phyloP scores from a whole-genome alignment of 2,113 vertebrate genomes.

The Cebidichthys violaceus region DNA sequence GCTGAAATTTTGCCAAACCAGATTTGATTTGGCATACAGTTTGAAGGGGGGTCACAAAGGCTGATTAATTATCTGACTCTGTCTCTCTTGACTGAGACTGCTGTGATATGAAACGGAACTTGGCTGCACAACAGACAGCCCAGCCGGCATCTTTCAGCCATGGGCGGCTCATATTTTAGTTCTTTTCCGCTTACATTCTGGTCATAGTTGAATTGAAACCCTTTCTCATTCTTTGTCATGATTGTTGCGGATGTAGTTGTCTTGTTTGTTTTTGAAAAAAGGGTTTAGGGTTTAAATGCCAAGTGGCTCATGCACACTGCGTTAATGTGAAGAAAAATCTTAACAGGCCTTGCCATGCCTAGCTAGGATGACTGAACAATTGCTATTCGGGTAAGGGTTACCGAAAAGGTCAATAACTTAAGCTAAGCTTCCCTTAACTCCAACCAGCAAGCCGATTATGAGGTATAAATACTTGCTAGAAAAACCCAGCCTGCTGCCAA shows the following conservation, averaged over 20 bases:
- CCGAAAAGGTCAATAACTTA: not conserved
- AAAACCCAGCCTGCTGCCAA: not conserved
- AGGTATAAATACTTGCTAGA: not conserved
- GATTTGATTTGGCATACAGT: too few relatives aligned
- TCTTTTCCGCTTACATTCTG: not conserved
- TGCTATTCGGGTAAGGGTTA: not conserved
- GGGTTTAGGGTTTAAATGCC: not conserved
- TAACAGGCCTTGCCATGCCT: not conserved
- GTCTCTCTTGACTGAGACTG: not conserved
- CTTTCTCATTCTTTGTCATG: not conserved
- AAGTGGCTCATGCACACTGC: not conserved
- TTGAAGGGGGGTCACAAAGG: too few relatives aligned
- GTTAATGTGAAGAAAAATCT: not conserved
- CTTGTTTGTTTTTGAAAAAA: not conserved
- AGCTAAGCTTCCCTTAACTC: not conserved
- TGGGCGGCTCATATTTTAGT: too few relatives aligned
- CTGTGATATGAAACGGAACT: not conserved
- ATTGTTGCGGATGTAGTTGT: not conserved
- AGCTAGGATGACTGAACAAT: not conserved
- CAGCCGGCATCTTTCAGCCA: not conserved
- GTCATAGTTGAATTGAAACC: not conserved
- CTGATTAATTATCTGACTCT: not conserved
- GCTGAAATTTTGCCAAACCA: too few relatives aligned
- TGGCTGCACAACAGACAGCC: not conserved
- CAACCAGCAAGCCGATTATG: not conserved